Conservation (phyloP, 2,113 vertebrate species). For the Dermatemys mawii region DNA sequence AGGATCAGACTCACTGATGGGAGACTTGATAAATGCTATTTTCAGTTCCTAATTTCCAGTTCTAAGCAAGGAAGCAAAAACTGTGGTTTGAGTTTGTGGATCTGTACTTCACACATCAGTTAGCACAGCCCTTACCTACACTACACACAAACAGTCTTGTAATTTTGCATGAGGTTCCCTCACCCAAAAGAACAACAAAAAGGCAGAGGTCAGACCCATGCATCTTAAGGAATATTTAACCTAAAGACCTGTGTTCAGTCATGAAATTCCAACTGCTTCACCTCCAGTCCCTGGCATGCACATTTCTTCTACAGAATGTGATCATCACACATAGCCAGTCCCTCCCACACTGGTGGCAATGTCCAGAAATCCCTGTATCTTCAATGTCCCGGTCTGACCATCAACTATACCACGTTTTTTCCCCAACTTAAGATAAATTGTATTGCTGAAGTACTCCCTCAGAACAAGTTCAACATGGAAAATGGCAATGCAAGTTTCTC, state of each 20-base stretch:
- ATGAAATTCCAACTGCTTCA: neutral
- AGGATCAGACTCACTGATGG: constrained; percentile 19
- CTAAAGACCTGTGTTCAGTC: neutral
- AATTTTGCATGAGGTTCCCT: neutral
- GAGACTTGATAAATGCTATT: constrained; percentile 9
- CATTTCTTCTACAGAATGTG: neutral
- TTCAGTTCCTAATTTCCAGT: constrained; percentile 27
- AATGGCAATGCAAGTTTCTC: neutral
- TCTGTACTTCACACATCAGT: neutral
- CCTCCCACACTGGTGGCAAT: neutral
- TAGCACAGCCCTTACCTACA: neutral
- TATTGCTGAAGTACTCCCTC: neutral
- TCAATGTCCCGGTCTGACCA: neutral
- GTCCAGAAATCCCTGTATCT: neutral
- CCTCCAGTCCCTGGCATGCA: neutral
- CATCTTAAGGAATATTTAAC: neutral
- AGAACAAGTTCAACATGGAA: neutral
- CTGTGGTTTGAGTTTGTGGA: neutral
- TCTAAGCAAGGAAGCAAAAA: neutral
- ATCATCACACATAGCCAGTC: neutral
- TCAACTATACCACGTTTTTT: neutral
- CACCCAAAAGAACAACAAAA: neutral
- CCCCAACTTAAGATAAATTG: neutral
- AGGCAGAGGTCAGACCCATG: neutral
- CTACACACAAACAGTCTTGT: neutral